phyloP scores from a whole-genome alignment of 2,797 vertebrate species.

The Lacerta agilis region DNA sequence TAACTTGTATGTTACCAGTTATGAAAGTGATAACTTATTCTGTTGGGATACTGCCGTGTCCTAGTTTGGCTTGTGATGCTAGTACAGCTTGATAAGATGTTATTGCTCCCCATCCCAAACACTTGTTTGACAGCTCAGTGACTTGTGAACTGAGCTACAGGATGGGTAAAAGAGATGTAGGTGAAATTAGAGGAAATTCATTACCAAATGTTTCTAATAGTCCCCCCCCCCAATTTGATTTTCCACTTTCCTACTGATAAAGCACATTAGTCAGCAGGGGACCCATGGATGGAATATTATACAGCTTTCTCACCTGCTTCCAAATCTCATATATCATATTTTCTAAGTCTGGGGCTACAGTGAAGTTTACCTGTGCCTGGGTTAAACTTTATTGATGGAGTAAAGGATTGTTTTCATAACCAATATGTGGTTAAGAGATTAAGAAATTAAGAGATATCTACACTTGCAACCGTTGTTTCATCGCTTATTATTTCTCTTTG shows the following conservation, averaged over 20 bases:
- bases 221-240: neutral
- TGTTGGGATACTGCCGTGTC: neutral
- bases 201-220: neutral
- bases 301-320: no score
- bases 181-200: slow-evolving; percentile 5
- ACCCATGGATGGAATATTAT: no score
- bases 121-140: neutral
- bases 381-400: neutral
- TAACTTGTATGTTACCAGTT: neutral
- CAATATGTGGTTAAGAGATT: neutral
- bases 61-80: neutral
- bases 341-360: neutral
- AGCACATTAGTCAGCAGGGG: neutral
- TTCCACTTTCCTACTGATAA: neutral
- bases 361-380: neutral
- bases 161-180: neutral
- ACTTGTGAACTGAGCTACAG: neutral
- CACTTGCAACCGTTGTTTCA: neutral
- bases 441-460: neutral
- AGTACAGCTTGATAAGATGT: neutral
- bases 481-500: neutral
- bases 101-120: neutral
- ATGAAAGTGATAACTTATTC: neutral
- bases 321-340: neutral
- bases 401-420: neutral